Evolutionary conservation across 2,888 invertebrate genomes (phyloP), one percentile per base, ranked within the genome.

Genomic region (Phrixothrix hirtus): DNA sequence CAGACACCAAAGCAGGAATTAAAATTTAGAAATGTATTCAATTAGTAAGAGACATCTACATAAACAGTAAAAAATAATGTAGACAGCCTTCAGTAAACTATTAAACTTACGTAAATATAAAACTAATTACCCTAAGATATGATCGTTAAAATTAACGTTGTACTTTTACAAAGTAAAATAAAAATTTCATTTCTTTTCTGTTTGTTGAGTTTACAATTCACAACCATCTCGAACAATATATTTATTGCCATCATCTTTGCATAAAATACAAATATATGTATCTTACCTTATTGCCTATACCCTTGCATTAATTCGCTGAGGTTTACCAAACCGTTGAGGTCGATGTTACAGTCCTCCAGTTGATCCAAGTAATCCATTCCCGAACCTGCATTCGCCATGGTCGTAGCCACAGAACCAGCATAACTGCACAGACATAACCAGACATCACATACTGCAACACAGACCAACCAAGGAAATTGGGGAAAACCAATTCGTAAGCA

Each of bases 401-500:
- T 68, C 31, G 75, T 75, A 29, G 72, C 70, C 65, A 73, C 68
- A 42, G 75, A 74, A 53, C 72, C 71, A 56, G 71, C 72, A 65
- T 74, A 76, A 69, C 77, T 76, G 73, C 73, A 75, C 75, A 76
- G 70, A 76, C 71, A 75, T 72, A 75, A 76, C 76, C 75, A 76
- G 72, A 75, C 72, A 74, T 74, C 68, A 74, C 70, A 74, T 72
- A 74, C 75, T 75, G 75, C 75, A 75, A 73, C 72, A 73, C 75
- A 75, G 75, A 75, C 75, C 57, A 70, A 70, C 70, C 70, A 67
- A 64, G 13, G 27, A 15, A 30, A 26, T 38, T 48, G 37, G 29
- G 35, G 16, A 34, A 49, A 52, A 41, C 25, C 11, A 31, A 42
- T 46, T n/a, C n/a, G n/a, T n/a, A n/a, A n/a, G n/a, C n/a, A n/a